Evolutionary conservation across 1,140 invertebrate genomes (phyloP), one percentile per base, ranked within the genome.

Genomic region (Amyelois transitella): DNA sequence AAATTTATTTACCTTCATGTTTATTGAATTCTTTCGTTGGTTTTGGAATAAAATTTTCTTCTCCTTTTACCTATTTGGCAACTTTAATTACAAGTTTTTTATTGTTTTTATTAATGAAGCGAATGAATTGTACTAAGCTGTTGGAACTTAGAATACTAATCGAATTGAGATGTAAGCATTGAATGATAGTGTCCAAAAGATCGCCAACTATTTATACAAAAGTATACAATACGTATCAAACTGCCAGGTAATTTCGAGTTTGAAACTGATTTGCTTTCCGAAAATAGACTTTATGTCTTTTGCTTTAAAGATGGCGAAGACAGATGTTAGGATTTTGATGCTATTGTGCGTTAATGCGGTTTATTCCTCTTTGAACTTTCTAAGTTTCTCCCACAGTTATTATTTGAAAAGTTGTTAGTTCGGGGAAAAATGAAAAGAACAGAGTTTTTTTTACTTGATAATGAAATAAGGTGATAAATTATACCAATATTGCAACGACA

Each of bases 191-290:
- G 62, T 64, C 51, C 25, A 50, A 56, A 54, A 44, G 48, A 44
- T 43, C 44, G 50, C 51, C 59, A 59, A 60, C 62, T 77, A 80
- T 80, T 74, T 80, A 80, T 80, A 80, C 75, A 43, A 51, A 55
- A 49, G 62, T 51, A 49, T n/a, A 72, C 73, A 66, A 70, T 70
- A 53, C 62, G 21, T 53, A 51, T 22, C 55, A 43, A 55, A 20
- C 52, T 64, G 60, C 28, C 32, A 14, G 24, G 57, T 53, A 0
- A 7, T 44, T 22, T 51, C 49, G 28, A 28, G 4, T 21, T 49
- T 14, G 5, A 8, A 5, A 7, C 1, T n/a, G 32, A 25, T 24
- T 3, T 17, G 47, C 21, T 32, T 18, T 18, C 1, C 49, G 0
- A 67, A 38, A 61, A 44, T 48, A 28, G 32, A 12, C 54, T 51